Percentiles rank a stretch among this genome's conserved stretches.
These are phyloP conservation scores for Stomorhina lunata DNA, from an alignment of 2,888 invertebrate genomes.

Conservation along the genomic window DNA sequence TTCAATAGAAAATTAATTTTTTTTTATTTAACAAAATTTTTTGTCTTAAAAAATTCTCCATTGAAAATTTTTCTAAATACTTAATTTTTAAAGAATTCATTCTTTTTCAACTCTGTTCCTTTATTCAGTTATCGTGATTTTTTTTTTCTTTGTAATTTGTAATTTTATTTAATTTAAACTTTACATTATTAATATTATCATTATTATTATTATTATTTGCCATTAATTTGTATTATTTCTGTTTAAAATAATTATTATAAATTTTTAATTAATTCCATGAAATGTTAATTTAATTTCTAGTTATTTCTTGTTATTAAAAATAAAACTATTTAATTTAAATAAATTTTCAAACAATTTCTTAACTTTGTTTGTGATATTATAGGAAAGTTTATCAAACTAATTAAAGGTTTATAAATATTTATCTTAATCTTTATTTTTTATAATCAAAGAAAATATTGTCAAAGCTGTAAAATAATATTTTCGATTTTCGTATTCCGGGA, in stretches of 20 bases:
- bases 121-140: neutral
- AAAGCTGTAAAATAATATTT: too few species aligned
- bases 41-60: neutral
- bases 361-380: too few species aligned
- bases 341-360: neutral
- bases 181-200: neutral
- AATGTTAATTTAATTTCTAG: constrained; percentile 3
- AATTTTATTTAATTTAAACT: neutral
- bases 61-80: too few species aligned
- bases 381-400: too few species aligned
- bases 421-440: too few species aligned
- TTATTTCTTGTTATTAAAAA: neutral
- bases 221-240: neutral
- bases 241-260: neutral
- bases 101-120: neutral
- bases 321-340: neutral
- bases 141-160: neutral
- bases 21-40: too few species aligned
- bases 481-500: too few species aligned
- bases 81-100: neutral
- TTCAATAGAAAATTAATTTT: neutral
- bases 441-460: too few species aligned
- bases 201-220: neutral
- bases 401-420: too few species aligned
- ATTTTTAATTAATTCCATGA: constrained; percentile 23